Evolutionary conservation across 2,113 vertebrate species (phyloP).

Genomic region (Istiophorus platypterus): DNA sequence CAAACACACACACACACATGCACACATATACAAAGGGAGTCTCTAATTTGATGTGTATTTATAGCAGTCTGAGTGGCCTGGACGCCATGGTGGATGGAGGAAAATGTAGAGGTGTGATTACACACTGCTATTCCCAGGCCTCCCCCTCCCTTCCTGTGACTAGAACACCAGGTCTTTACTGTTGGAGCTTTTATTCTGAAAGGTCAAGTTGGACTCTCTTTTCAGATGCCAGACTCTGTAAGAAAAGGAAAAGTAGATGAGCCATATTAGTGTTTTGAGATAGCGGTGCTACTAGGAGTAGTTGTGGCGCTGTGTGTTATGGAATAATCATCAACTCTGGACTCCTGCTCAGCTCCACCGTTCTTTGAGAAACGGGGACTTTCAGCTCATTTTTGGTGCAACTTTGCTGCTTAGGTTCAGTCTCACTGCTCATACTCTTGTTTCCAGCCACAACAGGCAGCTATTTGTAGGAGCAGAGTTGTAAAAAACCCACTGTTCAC

Average conservation of each 20-base stretch:
- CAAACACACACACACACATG: background rate
- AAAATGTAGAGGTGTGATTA: constrained; percentile 73
- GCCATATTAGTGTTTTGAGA: background rate
- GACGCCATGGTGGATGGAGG: constrained; percentile 63
- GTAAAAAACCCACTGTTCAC: no score
- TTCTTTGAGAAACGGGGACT: no score
- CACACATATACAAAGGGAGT: constrained; percentile 14
- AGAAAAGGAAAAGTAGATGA: background rate
- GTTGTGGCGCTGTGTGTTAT: background rate
- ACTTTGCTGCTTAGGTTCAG: no score
- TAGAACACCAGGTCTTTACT: background rate
- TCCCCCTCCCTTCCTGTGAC: constrained; percentile 56
- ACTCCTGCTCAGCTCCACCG: no score
- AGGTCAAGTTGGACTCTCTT: background rate
- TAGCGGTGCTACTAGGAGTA: background rate
- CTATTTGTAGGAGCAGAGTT: no score
- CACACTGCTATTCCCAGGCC: constrained; percentile 58
- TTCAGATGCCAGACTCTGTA: background rate
- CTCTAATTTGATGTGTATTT: constrained; percentile 78
- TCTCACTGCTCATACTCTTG: no score
- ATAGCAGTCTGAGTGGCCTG: constrained; percentile 66
- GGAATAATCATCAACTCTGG: no score
- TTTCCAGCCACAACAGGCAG: no score
- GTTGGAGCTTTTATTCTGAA: constrained; percentile 42
- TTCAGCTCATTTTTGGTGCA: no score